phyloP scores from a whole-genome alignment of 2,113 vertebrate species.

The Monarcha castaneiventris region DNA sequence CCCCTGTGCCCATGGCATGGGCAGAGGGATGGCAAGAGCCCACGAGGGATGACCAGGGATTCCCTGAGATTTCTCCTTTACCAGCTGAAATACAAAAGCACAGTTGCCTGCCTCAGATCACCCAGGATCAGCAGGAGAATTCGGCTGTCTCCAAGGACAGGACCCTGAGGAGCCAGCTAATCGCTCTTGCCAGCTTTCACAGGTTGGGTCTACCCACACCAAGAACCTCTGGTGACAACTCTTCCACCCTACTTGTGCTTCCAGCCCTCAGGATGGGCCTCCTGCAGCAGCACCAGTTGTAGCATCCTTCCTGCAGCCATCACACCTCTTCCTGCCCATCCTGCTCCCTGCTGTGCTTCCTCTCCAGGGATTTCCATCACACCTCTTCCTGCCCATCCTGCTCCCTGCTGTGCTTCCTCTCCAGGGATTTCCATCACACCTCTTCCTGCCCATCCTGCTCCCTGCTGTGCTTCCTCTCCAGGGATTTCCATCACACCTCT shows the following conservation, averaged over 20 bases:
- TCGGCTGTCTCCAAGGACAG: background rate
- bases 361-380: background rate
- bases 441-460: background rate
- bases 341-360: background rate
- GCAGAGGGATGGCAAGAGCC: background rate
- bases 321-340: background rate
- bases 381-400: background rate
- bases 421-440: background rate
- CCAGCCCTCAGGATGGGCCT: background rate
- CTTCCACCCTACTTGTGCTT: background rate
- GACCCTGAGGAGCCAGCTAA: background rate
- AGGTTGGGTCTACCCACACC: background rate
- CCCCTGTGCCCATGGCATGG: background rate
- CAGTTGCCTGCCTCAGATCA: background rate
- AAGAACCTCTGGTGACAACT: background rate
- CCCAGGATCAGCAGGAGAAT: background rate
- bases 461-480: background rate
- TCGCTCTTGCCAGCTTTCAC: background rate
- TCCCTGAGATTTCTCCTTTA: background rate
- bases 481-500: background rate
- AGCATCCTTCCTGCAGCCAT: background rate
- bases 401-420: background rate
- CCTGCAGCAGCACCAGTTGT: background rate
- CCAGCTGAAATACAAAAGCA: background rate
- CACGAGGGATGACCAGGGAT: background rate